These are phyloP conservation scores for Ichneumoninae sp. DNA, from an alignment of 2,888 invertebrate species.

Conservation along the genomic window DNA sequence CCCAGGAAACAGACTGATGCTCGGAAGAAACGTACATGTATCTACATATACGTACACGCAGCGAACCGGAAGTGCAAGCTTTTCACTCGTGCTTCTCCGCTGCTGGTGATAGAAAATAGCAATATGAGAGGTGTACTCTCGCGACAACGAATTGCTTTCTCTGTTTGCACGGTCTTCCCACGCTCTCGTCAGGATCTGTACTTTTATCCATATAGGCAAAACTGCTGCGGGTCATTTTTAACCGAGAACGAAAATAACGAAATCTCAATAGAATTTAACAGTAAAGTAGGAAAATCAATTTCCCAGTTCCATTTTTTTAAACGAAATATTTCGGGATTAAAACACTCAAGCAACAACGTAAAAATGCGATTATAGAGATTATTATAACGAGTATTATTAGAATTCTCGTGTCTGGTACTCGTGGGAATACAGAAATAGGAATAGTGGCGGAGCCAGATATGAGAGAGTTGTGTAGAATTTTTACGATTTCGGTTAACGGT, in stretches of 20 bases:
- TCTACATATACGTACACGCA: not conserved
- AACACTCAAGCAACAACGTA: not conserved
- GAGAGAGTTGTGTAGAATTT: slow-evolving; percentile 9
- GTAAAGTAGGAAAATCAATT: not conserved
- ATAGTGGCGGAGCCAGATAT: not conserved
- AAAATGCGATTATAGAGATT: not conserved
- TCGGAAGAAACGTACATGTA: slow-evolving; percentile 1
- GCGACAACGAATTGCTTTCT: slow-evolving; percentile 31
- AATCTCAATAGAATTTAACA: not conserved
- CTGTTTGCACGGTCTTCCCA: slow-evolving; percentile 13
- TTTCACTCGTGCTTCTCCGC: slow-evolving; percentile 7
- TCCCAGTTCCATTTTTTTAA: no score
- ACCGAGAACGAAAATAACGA: not conserved
- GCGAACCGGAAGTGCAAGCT: slow-evolving; percentile 4
- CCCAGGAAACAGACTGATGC: not conserved
- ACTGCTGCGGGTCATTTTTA: not conserved
- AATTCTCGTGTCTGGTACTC: not conserved
- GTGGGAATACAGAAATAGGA: slow-evolving; percentile 25
- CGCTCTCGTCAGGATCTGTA: not conserved
- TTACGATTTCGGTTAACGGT: slow-evolving; percentile 20
- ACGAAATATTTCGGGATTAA: no score
- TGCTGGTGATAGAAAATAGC: slow-evolving; percentile 16
- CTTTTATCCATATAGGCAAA: not conserved
- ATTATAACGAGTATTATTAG: not conserved
- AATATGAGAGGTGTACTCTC: slow-evolving; percentile 5